Evolutionary conservation across 2,113 vertebrate species (phyloP).

Genomic region (Zonotrichia leucophrys): DNA sequence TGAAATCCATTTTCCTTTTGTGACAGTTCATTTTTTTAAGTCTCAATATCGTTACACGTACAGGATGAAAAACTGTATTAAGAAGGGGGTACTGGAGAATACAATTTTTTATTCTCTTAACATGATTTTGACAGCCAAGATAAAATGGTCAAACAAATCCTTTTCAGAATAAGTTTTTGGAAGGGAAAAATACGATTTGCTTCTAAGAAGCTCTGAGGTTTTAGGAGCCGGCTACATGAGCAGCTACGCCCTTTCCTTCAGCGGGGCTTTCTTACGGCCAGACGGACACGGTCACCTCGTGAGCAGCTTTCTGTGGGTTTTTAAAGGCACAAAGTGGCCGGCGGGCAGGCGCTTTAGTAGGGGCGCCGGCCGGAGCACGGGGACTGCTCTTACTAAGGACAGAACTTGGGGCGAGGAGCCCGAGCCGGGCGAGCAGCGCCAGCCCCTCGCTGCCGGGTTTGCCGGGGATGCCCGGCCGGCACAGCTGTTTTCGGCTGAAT

Average conservation of each 20-base stretch:
- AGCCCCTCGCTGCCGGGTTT: not conserved
- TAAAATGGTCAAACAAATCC: not conserved
- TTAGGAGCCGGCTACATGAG: not conserved
- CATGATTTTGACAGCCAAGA: not conserved
- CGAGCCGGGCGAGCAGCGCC: not conserved
- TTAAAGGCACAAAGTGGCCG: not conserved
- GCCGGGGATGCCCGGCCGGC: not conserved
- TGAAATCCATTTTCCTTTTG: conserved; percentile 32
- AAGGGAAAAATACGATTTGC: not conserved
- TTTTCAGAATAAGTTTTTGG: not conserved
- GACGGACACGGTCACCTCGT: not conserved
- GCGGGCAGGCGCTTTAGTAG: not conserved
- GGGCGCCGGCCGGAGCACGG: not conserved
- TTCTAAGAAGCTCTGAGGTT: not conserved
- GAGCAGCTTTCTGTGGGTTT: not conserved
- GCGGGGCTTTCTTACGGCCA: not conserved
- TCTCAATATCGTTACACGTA: conserved; percentile 14
- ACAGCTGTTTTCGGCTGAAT: not conserved
- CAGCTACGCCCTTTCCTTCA: not conserved
- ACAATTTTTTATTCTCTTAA: conserved; percentile 32
- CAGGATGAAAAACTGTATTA: conserved; percentile 48
- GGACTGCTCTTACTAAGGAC: rapidly evolving
- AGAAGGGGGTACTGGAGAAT: conserved; percentile 11
- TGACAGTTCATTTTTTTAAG: conserved; percentile 46
- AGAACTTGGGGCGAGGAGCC: not conserved